Evolutionary conservation across 2,797 vertebrate species (phyloP), one percentile per base, ranked within the genome.

Genomic region (Setipinna tenuifilis): DNA sequence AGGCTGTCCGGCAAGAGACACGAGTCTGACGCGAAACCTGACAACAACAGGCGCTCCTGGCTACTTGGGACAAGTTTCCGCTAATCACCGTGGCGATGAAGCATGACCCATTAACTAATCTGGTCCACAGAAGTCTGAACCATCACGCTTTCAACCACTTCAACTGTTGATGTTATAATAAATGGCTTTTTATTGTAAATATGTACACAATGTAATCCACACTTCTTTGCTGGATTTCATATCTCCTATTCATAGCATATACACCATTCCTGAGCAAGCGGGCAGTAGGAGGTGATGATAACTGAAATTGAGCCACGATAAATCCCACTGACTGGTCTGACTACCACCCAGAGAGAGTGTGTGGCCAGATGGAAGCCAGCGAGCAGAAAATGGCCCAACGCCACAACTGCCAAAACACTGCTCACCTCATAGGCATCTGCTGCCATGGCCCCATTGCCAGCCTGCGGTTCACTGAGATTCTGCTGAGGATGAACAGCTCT

Each of bases 11-110:
- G 89, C 88, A 50, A 12, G 83, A 57, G 68, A 82, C 25, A 48
- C 71, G 85, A 85, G 81, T 82, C 85, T 90, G 91, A 90, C 87
- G 84, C 82, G 44, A 16, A 57, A 87, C 89, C 84, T 91, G 91
- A 91, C 83, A 83, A 89, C 90, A 88, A 86, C 83, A 88, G 82
- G 91, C 90, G 91, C 90, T 91, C 90, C 81, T 86, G 88, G 91
- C 92, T 90, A 91, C 82, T 81, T 50, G 84, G 93, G 84, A 88
- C 90, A 88, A 83, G 83, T 17, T 19, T 41, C 57, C 31, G 78
- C 57, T 85, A 54, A 65, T 80, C 14, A n/a, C 58, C 25, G 61
- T 19, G 41, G 41, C 25, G 44, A 48, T 19, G 31, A 61, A 62
- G 54, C 57, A 83, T 83, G 71, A n/a, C 9, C 35, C 31, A 44